Conservation (phyloP, 2,797 vertebrate species). For the Pipistrellus nathusii region DNA sequence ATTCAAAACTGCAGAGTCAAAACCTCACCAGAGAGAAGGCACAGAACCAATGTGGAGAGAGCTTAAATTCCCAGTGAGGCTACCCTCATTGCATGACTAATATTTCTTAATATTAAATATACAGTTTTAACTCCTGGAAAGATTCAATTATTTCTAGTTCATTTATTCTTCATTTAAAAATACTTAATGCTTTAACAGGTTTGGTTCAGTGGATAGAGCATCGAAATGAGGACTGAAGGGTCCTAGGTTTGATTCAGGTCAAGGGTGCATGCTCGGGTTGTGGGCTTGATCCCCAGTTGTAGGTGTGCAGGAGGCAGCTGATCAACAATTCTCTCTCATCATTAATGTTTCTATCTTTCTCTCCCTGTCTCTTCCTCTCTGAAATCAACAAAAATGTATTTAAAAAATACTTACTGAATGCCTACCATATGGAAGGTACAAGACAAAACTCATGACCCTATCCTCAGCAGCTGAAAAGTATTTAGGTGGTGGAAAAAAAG, state of each 20-base stretch:
- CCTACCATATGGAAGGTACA: background rate
- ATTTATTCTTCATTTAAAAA: slow-evolving; percentile 67
- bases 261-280: no score
- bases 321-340: no score
- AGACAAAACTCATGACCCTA: background rate
- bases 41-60: background rate
- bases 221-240: no score
- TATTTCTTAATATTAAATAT: slow-evolving; percentile 36
- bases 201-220: no score
- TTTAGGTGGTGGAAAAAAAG: background rate
- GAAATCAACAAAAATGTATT: no score
- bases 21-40: slow-evolving; percentile 4
- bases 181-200: background rate
- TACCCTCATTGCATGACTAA: background rate
- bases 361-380: no score
- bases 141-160: slow-evolving; percentile 24
- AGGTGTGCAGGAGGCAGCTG: no score
- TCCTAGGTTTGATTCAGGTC: no score
- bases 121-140: slow-evolving; percentile 46
- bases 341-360: no score
- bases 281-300: no score
- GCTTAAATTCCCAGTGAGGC: background rate
- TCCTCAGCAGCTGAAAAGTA: background rate
- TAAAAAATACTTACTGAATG: slow-evolving; percentile 34
- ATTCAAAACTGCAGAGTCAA: slow-evolving; percentile 56